Percentiles rank a stretch among this genome's conserved stretches.
Evolutionary conservation across 2,797 vertebrate genomes (phyloP).

Genomic region (Falco cherrug): DNA sequence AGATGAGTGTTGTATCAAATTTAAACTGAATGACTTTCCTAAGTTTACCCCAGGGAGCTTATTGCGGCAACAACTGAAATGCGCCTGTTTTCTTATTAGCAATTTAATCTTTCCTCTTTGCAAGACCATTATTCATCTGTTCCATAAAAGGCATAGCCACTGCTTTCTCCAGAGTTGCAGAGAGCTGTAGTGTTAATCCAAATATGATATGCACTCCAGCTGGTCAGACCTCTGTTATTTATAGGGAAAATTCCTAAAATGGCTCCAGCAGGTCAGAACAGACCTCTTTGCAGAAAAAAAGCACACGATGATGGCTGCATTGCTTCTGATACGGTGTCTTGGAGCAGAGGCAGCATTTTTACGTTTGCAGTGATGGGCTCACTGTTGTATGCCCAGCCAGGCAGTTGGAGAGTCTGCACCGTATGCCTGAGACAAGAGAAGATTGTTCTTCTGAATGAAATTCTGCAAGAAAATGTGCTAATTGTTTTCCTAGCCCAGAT

Average conservation of each 20-base stretch:
- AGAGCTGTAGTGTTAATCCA: constrained; percentile 31
- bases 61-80: not conserved
- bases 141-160: not conserved
- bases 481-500: not conserved
- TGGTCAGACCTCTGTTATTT: constrained; percentile 30
- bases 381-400: not conserved
- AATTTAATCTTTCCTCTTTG: not conserved
- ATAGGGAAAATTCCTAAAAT: constrained; percentile 11
- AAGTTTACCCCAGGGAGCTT: not conserved
- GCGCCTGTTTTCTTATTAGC: not conserved
- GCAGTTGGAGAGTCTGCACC: not conserved
- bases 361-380: fast-evolving
- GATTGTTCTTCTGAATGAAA: not conserved
- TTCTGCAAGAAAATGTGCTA: not conserved
- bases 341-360: not conserved
- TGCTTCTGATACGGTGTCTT: not conserved
- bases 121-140: not conserved
- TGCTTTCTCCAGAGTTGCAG: not conserved
- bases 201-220: not conserved
- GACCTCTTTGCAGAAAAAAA: not conserved
- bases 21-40: not conserved
- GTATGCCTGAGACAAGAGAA: not conserved
- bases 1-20: not conserved
- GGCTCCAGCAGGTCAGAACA: not conserved
- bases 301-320: not conserved